phyloP scores from a whole-genome alignment of 2,113 vertebrate genomes.

The Strix aluco region DNA sequence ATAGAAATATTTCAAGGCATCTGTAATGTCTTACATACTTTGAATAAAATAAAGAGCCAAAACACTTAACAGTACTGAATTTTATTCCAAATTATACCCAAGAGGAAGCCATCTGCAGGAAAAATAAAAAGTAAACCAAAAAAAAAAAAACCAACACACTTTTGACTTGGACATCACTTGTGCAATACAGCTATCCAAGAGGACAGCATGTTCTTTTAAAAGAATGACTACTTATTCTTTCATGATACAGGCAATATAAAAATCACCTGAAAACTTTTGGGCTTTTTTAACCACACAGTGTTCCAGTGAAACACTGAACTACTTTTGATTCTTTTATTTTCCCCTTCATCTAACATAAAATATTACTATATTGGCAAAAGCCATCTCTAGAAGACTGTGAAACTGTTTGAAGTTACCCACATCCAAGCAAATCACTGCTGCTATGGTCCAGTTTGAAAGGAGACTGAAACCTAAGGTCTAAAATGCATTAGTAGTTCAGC shows the following conservation, averaged over 20 bases:
- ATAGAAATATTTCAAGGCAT: slow-evolving; percentile 61
- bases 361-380: not conserved
- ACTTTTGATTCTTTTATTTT: not conserved
- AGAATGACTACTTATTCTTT: slow-evolving; percentile 40
- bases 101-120: slow-evolving; percentile 68
- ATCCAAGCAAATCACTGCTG: not conserved
- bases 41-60: slow-evolving; percentile 58
- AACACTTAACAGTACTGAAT: slow-evolving; percentile 54
- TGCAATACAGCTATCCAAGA: slow-evolving; percentile 57
- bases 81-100: slow-evolving; percentile 67
- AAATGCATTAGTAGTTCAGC: not conserved
- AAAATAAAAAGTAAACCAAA: slow-evolving; percentile 41
- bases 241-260: slow-evolving; percentile 18
- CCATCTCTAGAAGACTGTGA: not conserved
- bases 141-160: not conserved
- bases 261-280: slow-evolving; percentile 15
- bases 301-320: not conserved
- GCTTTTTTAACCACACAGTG: not conserved
- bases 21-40: slow-evolving; percentile 64
- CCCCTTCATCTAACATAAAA: not conserved
- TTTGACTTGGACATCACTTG: slow-evolving; percentile 48
- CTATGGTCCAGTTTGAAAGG: not conserved
- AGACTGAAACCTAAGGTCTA: not conserved
- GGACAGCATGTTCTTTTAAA: slow-evolving; percentile 60
- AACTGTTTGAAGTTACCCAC: not conserved